Percentiles rank a stretch among this genome's conserved stretches.
Conservation (phyloP, 2,113 vertebrate genomes). For the Pholis gunnellus region DNA sequence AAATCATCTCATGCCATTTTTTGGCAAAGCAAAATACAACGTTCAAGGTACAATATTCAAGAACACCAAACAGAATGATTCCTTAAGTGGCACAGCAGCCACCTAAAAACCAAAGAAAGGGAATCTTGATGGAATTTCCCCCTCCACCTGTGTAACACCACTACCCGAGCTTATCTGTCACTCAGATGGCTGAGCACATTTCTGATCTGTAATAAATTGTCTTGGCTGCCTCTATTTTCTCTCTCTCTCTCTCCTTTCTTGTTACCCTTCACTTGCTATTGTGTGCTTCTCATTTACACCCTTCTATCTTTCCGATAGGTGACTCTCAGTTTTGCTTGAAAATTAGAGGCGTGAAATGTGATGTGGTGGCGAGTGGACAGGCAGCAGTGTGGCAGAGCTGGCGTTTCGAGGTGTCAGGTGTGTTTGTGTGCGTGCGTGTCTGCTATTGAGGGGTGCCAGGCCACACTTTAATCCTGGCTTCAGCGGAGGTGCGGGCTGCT, state of each 20-base stretch:
- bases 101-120: neutral
- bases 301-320: slow-evolving; percentile 1
- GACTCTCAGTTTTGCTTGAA: slow-evolving; percentile 34
- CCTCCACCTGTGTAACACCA: neutral
- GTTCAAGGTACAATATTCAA: neutral
- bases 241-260: neutral
- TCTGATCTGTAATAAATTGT: slow-evolving; percentile 51
- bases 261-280: slow-evolving; percentile 19
- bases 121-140: slow-evolving; percentile 11
- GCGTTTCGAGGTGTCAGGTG: slow-evolving; percentile 1
- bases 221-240: slow-evolving; percentile 5
- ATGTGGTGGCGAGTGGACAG: slow-evolving; percentile 14
- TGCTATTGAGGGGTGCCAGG: slow-evolving; percentile 61
- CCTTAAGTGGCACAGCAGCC: neutral
- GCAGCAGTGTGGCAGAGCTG: slow-evolving; percentile 23
- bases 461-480: slow-evolving; percentile 77
- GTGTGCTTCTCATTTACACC: slow-evolving; percentile 46
- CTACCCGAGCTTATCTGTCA: slow-evolving; percentile 28
- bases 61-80: neutral
- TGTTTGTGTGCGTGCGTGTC: slow-evolving; percentile 19
- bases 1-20: neutral
- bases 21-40: neutral
- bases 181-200: slow-evolving; percentile 42
- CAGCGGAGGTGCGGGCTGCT: slow-evolving; percentile 65
- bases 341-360: slow-evolving; percentile 57